phyloP scores from a whole-genome alignment of 2,113 vertebrate genomes.

The Turdus rufiventris region DNA sequence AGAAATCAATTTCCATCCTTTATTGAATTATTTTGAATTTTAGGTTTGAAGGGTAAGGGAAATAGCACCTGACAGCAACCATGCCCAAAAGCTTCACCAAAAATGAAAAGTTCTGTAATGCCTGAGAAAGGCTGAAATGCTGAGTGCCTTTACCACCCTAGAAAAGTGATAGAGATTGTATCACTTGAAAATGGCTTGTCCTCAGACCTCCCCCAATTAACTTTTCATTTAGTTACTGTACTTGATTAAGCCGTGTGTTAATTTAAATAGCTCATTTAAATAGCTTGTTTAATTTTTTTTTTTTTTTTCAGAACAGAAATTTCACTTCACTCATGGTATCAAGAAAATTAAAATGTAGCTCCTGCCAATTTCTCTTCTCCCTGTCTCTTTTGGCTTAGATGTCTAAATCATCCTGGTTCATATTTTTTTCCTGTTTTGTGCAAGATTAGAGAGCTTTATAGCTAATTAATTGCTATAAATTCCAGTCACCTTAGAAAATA shows the following conservation, averaged over 20 bases:
- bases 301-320: neutral
- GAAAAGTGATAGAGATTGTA: neutral
- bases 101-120: neutral
- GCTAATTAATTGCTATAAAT: neutral
- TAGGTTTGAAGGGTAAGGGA: neutral
- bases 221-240: neutral
- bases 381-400: neutral
- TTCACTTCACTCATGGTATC: neutral
- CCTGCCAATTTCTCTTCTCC: neutral
- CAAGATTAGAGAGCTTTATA: neutral
- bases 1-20: neutral
- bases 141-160: neutral
- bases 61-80: accelerated
- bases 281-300: too few relatives aligned
- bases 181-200: neutral
- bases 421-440: neutral
- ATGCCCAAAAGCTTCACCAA: neutral
- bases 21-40: neutral
- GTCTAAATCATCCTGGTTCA: neutral
- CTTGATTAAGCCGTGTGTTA: neutral
- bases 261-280: neutral
- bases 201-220: neutral
- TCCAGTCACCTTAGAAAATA: neutral
- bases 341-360: neutral
- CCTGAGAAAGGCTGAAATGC: neutral